Base-by-base conservation (phyloP, 2,797 vertebrate species). In the Cirrhinus mrigala region DNA sequence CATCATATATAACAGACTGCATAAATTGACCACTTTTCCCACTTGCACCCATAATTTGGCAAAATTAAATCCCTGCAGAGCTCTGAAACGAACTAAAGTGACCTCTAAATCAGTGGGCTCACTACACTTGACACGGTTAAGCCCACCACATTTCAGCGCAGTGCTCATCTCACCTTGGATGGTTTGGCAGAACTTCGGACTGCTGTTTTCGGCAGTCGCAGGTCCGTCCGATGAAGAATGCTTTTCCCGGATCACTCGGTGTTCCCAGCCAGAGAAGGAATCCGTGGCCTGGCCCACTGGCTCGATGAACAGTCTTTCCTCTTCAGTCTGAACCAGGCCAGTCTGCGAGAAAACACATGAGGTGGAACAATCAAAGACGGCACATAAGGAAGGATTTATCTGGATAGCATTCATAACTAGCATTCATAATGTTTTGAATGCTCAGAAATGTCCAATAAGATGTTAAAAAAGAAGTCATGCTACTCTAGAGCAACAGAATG, bases 241-340 rank as follows among this genome's bases (percentile, higher is more conserved):
- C 58, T 90, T 93, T 16, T 90, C 92, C 79, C 96, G 93, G 89
- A 89, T 76, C 62, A 98, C 82, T 73, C 93, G 90, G 89, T 99
- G 98, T 48, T 97, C 93, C 22, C 88, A 93, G 58, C 96, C 95
- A 0, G 94, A 95, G 88, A 97, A 97, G 0, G 95, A 94, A 33
- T 89, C 90, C 46, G 92, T 89, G 0, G 92, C 93, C n/a, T 86
- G 84, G 58, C 92, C 95, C 90, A 97, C 89, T 0, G 98, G 98
- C 83, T 97, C 92, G 82, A 99, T 96, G 52, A 98, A 94, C 89
- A 99, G 90, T 75, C 94, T 95, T 82, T 98, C 96, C 76, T 95
- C 93, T 82, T 95, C 96, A 0, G 96, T 91, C 74, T 97, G 96
- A 89, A 99, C 94, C 58, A 97, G 93, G 12, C 97, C 98, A 75